These are phyloP conservation scores for Halichoeres trimaculatus DNA, from an alignment of 2,113 vertebrate genomes.

Conservation along the genomic window DNA sequence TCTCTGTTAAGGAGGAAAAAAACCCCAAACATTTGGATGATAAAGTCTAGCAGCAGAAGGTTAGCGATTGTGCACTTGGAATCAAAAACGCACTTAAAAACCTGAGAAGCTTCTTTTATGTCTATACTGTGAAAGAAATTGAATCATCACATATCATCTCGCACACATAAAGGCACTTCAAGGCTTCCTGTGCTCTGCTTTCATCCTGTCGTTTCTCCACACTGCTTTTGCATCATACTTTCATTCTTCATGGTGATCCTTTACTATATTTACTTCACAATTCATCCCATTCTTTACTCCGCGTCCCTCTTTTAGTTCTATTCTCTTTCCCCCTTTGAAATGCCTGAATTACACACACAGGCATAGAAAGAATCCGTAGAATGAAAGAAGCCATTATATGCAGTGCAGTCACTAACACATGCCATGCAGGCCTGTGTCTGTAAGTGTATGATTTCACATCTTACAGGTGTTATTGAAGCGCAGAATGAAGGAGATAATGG, in stretches of 20 bases:
- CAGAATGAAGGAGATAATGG: slow-evolving; percentile 5
- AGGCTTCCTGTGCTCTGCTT: neutral
- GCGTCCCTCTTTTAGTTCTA: neutral
- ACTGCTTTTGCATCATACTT: neutral
- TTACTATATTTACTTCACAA: slow-evolving; percentile 8
- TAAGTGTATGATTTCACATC: neutral
- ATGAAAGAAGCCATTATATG: slow-evolving; percentile 36
- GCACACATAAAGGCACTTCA: neutral
- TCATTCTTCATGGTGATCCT: neutral
- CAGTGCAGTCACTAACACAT: slow-evolving; percentile 13
- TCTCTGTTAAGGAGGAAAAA: too few species aligned
- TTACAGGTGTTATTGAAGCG: slow-evolving; percentile 24
- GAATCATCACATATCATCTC: neutral
- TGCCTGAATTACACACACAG: neutral
- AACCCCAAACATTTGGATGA: too few species aligned
- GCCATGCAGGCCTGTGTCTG: neutral
- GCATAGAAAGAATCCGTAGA: neutral
- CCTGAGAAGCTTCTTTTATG: neutral
- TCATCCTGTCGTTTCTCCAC: neutral
- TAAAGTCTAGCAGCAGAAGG: too few species aligned
- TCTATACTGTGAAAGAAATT: neutral
- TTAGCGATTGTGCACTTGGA: too few species aligned
- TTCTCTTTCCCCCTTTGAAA: slow-evolving; percentile 19
- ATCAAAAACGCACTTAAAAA: too few species aligned
- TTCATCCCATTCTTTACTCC: slow-evolving; percentile 7